Percentiles rank a stretch among this genome's conserved stretches.
These are phyloP conservation scores for Nycticorax nycticorax DNA, from an alignment of 2,113 vertebrate species.

Conservation along the genomic window DNA sequence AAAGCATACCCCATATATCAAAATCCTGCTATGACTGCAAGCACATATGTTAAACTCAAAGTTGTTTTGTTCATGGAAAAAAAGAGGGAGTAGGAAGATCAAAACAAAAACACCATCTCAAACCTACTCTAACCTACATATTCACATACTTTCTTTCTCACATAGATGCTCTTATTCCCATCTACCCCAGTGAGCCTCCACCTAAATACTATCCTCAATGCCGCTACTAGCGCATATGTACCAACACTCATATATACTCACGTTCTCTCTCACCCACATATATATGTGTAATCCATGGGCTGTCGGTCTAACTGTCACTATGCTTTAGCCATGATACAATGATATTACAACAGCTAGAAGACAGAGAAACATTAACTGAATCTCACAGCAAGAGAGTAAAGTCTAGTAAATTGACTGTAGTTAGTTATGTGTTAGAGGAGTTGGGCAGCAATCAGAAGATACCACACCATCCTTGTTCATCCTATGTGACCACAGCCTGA, in stretches of 20 bases:
- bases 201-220: background rate
- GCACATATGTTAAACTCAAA: background rate
- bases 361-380: background rate
- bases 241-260: background rate
- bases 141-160: background rate
- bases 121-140: slow-evolving; percentile 1
- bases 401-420: background rate
- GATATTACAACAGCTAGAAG: background rate
- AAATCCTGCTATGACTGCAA: background rate
- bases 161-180: background rate
- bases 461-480: background rate
- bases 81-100: background rate
- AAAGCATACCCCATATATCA: background rate
- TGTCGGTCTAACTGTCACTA: background rate
- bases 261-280: background rate
- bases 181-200: background rate
- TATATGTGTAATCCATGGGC: background rate
- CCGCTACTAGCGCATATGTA: background rate
- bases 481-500: background rate
- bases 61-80: background rate
- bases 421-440: background rate
- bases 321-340: background rate
- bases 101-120: slow-evolving; percentile 29
- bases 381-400: background rate
- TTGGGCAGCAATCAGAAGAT: background rate